These are phyloP conservation scores for Pangasianodon gigas DNA, from an alignment of 2,113 vertebrate species.

Conservation along the genomic window DNA sequence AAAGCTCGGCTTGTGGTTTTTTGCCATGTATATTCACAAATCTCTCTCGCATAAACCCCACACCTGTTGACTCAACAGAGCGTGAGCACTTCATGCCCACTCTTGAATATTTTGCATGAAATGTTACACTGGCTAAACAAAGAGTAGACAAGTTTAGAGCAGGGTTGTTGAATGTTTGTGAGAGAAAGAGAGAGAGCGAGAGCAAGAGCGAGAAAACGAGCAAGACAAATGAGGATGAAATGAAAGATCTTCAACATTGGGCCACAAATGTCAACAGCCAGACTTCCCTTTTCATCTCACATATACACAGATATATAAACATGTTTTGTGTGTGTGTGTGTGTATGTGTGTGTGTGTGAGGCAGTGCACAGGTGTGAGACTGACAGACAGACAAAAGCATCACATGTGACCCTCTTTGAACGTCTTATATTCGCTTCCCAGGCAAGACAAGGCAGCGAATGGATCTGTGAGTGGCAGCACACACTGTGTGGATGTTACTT, in stretches of 20 bases:
- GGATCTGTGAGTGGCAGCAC: constrained; percentile 45
- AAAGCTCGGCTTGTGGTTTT: neutral
- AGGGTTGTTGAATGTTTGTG: neutral
- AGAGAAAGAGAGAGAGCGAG: neutral
- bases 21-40: neutral
- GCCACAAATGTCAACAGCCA: constrained; percentile 13
- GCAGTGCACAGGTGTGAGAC: constrained; percentile 40
- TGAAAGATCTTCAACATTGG: constrained; percentile 4
- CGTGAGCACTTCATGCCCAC: constrained; percentile 26
- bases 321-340: neutral
- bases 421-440: constrained; percentile 36
- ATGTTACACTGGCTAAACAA: constrained; percentile 10
- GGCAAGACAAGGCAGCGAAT: constrained; percentile 56
- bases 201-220: neutral
- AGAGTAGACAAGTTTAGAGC: neutral
- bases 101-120: constrained; percentile 31
- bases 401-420: constrained; percentile 50
- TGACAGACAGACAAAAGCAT: constrained; percentile 54
- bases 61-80: constrained; percentile 43
- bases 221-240: constrained; percentile 9
- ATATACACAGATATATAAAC: constrained; percentile 3
- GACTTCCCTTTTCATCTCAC: constrained; percentile 20
- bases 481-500: constrained; percentile 38
- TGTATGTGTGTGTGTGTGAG: constrained; percentile 12
- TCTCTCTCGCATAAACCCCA: neutral